These are phyloP conservation scores for Mythimna lalbum DNA, from an alignment of 2,888 invertebrate species.

Conservation along the genomic window DNA sequence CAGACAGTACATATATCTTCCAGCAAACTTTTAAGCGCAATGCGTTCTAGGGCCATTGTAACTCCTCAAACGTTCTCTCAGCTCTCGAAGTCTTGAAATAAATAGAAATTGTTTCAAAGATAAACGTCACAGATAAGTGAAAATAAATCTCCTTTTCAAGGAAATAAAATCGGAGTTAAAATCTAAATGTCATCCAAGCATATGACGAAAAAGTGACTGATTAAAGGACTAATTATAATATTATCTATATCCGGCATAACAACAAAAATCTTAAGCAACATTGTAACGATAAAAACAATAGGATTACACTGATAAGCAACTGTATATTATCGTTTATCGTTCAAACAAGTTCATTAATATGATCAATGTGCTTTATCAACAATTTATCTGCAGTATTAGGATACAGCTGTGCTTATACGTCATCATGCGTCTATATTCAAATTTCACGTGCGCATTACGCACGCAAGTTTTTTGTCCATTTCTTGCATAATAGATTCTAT, in stretches of 20 bases:
- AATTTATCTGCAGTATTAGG: slow-evolving; percentile 32
- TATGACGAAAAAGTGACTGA: neutral
- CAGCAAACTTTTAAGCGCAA: too few relatives aligned
- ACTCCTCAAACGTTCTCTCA: too few relatives aligned
- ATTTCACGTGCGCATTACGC: slow-evolving; percentile 17
- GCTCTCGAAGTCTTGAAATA: neutral
- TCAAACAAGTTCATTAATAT: slow-evolving; percentile 44
- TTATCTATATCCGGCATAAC: slow-evolving; percentile 36
- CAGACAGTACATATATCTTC: too few relatives aligned
- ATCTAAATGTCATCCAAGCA: neutral
- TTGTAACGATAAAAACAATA: slow-evolving; percentile 44
- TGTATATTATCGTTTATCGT: slow-evolving; percentile 59
- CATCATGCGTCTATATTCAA: slow-evolving; percentile 26
- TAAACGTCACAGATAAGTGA: neutral
- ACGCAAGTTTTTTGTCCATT: neutral
- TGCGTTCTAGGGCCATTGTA: too few relatives aligned
- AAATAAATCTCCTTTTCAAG: neutral
- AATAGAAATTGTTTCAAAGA: neutral
- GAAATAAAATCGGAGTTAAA: neutral
- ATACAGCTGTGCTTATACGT: slow-evolving; percentile 30
- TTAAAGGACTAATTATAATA: neutral
- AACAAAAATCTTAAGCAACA: slow-evolving; percentile 46
- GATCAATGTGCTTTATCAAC: slow-evolving; percentile 33
- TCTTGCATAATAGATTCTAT: slow-evolving; percentile 7
- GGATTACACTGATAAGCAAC: slow-evolving; percentile 46